Base-by-base conservation (phyloP, 2,113 vertebrate genomes). In the Halichoerus grypus region DNA sequence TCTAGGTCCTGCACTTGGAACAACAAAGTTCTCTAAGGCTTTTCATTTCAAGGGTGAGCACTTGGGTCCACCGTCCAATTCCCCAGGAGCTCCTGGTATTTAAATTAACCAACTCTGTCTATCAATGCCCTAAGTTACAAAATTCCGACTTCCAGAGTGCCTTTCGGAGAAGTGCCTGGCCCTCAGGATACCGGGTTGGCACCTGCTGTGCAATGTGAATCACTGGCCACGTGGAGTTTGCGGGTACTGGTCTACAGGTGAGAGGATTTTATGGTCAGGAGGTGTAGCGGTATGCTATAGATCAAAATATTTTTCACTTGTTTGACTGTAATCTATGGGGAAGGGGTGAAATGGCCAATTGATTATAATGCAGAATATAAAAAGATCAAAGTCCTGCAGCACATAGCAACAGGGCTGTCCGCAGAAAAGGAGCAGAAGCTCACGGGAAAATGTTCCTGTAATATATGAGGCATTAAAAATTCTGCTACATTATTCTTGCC, bases 401-500 rank as follows among this genome's bases (percentile, higher is more conserved):
- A 96, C 90, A 97, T 82, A 98, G 97, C 97, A 97, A 71, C 88
- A 95, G 97, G 57, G 96, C 98, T 95, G 97, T 94, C 98, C 94
- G 0, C 74, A 89, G 98, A 98, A 98, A 98, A 85, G 97, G 96
- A 98, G 92, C 86, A 89, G 88, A 92, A 98, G 96, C 97, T 98
- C 31, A 39, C 65, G 96, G 97, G 97, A 97, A 98, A 98, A 97
- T 61, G 98, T 98, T 98, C 98, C 46, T 97, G 98, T 98, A 98
- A 98, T 99, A 98, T 98, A 98, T 98, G 98, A 99, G 98, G 98
- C 98, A 98, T 99, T 98, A 99, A 99, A 98, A 98, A 99, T 99
- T 99, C 98, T 98, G 98, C 98, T 98, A 98, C 99, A 99, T 99
- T 98, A 98, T 99, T 99, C 98, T 98, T 98, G 98, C 99, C 98